Evolutionary conservation across 30 jellyfish, hydroid and myxozoan species (phyloP), one percentile per base, ranked within the genome.

Genomic region (Catostylus mosaicus): DNA sequence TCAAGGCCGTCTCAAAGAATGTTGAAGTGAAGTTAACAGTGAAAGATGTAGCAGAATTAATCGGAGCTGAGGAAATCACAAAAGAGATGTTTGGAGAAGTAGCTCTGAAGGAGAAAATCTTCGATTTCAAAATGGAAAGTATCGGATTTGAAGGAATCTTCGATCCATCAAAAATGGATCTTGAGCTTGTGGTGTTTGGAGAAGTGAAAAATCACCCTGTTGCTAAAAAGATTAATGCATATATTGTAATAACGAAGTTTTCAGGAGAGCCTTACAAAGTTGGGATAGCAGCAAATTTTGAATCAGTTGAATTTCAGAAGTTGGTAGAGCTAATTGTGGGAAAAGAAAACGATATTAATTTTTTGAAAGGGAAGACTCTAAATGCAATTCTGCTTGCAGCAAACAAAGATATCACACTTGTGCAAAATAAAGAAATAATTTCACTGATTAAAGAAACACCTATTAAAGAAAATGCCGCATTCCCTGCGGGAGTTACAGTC

Each of bases 311-410:
- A 35, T 69, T 69, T 29, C 32, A 35, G 34, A 40, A 69, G 12
- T 31, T 69, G 35, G 66, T 69, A 0, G 66, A 69, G 27, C 12
- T 34, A 3, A 24, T 69, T 33, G 66, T 69, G 36, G 82, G 82
- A 45, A 69, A 69, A 36, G 40, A 69, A 46, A 47, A 32, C 36
- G 82, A 69, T 20, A 47, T 34, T 11, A 38, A 36, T 20, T 69
- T 40, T 31, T 6, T 69, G 30, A 34, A 34, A 18, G 66, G 24
- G 38, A 36, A 69, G 34, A 33, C 16, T 34, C 35, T 69, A 3
- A 35, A 69, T 69, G 82, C 82, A 69, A 37, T 69, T 19, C 29
- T 69, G 20, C 5, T 69, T 64, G 82, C 66, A 10, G 82, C 66
- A 27, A 69, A 36, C 36, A 36, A 40, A 14, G 60, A 69, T 34